Percentiles rank a stretch among this genome's conserved stretches.
phyloP scores from a whole-genome alignment of 1,140 invertebrate species.

The Adelges cooleyi region DNA sequence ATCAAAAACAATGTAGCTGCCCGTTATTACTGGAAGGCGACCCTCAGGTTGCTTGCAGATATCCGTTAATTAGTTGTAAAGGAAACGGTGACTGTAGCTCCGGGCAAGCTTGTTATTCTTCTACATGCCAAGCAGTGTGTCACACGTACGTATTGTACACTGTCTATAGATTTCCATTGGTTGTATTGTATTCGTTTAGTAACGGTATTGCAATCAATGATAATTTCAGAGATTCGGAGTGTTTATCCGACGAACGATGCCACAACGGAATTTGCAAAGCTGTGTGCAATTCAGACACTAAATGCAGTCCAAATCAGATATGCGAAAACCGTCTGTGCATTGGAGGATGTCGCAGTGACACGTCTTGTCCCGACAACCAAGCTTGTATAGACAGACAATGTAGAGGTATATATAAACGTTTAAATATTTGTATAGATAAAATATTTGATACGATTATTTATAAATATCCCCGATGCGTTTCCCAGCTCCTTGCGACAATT shows the following conservation, averaged over 20 bases:
- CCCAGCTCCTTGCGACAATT: background rate
- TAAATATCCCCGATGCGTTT: constrained; percentile 31
- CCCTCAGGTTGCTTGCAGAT: constrained; percentile 56
- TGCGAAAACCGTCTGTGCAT: constrained; percentile 77
- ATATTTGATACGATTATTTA: background rate
- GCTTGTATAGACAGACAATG: constrained; percentile 74
- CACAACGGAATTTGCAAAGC: constrained; percentile 64
- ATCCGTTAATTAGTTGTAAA: constrained; percentile 54
- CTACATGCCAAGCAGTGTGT: constrained; percentile 61
- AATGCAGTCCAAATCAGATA: constrained; percentile 64
- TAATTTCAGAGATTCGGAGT: constrained; percentile 57
- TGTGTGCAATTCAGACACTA: constrained; percentile 71
- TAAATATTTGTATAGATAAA: background rate
- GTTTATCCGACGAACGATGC: constrained; percentile 72
- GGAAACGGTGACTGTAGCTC: constrained; percentile 51
- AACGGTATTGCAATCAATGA: constrained; percentile 22
- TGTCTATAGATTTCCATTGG: background rate
- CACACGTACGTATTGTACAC: constrained; percentile 43
- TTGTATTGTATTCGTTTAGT: too few species aligned
- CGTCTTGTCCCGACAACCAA: constrained; percentile 57
- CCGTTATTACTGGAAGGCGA: constrained; percentile 59
- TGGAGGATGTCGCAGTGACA: constrained; percentile 68
- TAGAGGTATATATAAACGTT: constrained; percentile 44
- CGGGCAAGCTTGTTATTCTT: constrained; percentile 58
- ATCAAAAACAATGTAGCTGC: constrained; percentile 62